phyloP scores from a whole-genome alignment of 1,140 invertebrate species.

The Sminthurinus signatus region DNA sequence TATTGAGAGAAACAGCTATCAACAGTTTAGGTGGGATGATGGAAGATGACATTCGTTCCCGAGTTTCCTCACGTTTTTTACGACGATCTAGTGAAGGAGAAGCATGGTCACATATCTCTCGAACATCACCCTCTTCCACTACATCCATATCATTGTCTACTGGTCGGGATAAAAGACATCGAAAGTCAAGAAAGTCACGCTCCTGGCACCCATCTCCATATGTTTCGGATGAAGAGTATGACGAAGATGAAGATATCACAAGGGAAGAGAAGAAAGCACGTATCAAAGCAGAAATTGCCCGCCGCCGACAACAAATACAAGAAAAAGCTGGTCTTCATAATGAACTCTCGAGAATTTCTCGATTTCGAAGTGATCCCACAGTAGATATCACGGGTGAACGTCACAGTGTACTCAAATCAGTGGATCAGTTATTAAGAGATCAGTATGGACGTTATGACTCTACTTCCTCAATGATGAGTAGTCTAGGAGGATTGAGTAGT shows the following conservation, averaged over 20 bases:
- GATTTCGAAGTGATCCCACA: slow-evolving; percentile 45
- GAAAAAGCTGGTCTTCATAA: slow-evolving; percentile 55
- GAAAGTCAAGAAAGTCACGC: slow-evolving; percentile 49
- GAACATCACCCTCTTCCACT: slow-evolving; percentile 26
- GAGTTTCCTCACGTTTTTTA: slow-evolving; percentile 43
- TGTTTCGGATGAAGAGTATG: slow-evolving; percentile 50
- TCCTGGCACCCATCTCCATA: slow-evolving; percentile 58
- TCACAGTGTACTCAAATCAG: slow-evolving; percentile 50
- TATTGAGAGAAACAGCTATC: slow-evolving; percentile 49
- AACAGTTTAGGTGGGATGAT: slow-evolving; percentile 46
- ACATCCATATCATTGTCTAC: slow-evolving; percentile 15
- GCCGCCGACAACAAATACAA: slow-evolving; percentile 57
- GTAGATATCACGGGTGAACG: slow-evolving; percentile 42
- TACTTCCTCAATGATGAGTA: not conserved
- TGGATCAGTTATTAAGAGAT: slow-evolving; percentile 51
- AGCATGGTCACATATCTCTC: slow-evolving; percentile 43
- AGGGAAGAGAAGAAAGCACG: slow-evolving; percentile 56
- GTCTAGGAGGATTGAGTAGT: not conserved
- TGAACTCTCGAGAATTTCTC: slow-evolving; percentile 52
- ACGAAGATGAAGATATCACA: slow-evolving; percentile 49
- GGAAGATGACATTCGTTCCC: slow-evolving; percentile 29
- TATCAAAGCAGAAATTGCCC: slow-evolving; percentile 59
- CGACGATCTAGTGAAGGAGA: slow-evolving; percentile 48
- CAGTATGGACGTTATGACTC: slow-evolving; percentile 38
- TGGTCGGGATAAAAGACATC: slow-evolving; percentile 32